Percentiles rank a stretch among this genome's conserved stretches.
These are phyloP conservation scores for Erpobdella octoculata DNA, from an alignment of 2,888 invertebrate genomes.

Conservation along the genomic window DNA sequence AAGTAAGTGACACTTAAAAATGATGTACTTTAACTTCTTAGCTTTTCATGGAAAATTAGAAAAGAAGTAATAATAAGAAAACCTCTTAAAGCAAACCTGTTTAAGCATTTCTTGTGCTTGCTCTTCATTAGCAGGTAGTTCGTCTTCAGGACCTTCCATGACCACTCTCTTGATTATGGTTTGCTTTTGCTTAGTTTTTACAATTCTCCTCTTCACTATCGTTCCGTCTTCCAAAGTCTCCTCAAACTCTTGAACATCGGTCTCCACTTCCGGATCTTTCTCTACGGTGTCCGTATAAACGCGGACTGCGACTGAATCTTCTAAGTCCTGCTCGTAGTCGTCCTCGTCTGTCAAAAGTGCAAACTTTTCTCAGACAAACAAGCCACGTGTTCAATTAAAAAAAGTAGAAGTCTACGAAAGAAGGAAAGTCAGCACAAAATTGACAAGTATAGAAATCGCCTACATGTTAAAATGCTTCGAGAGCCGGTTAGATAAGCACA, in stretches of 20 bases:
- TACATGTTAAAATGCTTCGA: background rate
- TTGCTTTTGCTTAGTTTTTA: slow-evolving; percentile 43
- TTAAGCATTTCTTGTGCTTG: slow-evolving; percentile 33
- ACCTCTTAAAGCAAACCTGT: too few species aligned
- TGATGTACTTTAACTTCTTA: too few species aligned
- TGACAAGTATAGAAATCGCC: background rate
- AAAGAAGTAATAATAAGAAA: too few species aligned
- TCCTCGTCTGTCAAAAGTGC: background rate
- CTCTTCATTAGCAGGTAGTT: slow-evolving; percentile 35
- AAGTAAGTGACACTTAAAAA: background rate
- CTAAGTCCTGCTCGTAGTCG: slow-evolving; percentile 17
- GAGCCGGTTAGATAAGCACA: background rate
- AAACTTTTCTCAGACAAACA: background rate
- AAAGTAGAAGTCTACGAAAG: background rate
- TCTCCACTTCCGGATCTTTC: slow-evolving; percentile 38
- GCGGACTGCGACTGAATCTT: slow-evolving; percentile 24
- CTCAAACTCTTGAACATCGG: slow-evolving; percentile 39
- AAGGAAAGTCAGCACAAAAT: too few species aligned
- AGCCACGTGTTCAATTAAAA: background rate
- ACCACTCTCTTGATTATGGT: slow-evolving; percentile 39
- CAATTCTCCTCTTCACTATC: slow-evolving; percentile 41
- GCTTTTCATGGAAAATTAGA: too few species aligned
- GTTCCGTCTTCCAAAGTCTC: slow-evolving; percentile 39
- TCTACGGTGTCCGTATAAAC: slow-evolving; percentile 38
- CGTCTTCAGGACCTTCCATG: slow-evolving; percentile 40